Conservation (phyloP, 2,113 vertebrate genomes). For the Spea bombifrons region DNA sequence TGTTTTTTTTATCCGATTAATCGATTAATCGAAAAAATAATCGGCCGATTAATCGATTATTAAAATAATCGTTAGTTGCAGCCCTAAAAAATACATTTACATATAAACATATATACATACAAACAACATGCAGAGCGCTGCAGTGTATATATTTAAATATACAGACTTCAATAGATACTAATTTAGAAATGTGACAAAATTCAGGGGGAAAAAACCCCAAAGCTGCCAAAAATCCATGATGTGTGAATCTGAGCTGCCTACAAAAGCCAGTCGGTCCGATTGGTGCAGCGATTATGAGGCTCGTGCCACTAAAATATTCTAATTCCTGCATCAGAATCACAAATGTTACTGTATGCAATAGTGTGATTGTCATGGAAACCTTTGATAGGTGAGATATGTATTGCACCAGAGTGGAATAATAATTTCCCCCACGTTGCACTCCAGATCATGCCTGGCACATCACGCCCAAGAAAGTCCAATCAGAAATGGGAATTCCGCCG, state of each 20-base stretch:
- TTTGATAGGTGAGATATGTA: slow-evolving; percentile 49
- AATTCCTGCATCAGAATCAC: slow-evolving; percentile 48
- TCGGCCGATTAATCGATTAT: too few species aligned
- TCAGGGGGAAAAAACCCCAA: not conserved
- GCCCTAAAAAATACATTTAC: not conserved
- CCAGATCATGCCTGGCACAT: slow-evolving; percentile 26
- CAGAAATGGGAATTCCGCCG: not conserved
- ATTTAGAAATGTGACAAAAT: slow-evolving; percentile 23
- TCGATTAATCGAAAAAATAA: too few species aligned
- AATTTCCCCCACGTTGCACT: slow-evolving; percentile 38
- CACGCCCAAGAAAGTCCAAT: slow-evolving; percentile 9
- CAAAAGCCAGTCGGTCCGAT: slow-evolving; percentile 9
- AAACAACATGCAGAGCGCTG: not conserved
- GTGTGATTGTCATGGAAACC: slow-evolving; percentile 48
- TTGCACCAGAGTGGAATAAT: slow-evolving; percentile 45
- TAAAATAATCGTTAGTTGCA: too few species aligned
- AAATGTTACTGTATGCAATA: slow-evolving; percentile 47
- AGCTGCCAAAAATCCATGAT: not conserved
- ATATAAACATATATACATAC: not conserved
- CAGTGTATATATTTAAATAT: not conserved
- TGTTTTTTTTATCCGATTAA: too few species aligned
- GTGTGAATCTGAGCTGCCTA: not conserved
- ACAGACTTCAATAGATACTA: not conserved
- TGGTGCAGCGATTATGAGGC: slow-evolving; percentile 15
- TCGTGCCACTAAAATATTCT: slow-evolving; percentile 44